These are phyloP conservation scores for Gadus macrocephalus DNA, from an alignment of 2,113 vertebrate genomes.

Conservation along the genomic window DNA sequence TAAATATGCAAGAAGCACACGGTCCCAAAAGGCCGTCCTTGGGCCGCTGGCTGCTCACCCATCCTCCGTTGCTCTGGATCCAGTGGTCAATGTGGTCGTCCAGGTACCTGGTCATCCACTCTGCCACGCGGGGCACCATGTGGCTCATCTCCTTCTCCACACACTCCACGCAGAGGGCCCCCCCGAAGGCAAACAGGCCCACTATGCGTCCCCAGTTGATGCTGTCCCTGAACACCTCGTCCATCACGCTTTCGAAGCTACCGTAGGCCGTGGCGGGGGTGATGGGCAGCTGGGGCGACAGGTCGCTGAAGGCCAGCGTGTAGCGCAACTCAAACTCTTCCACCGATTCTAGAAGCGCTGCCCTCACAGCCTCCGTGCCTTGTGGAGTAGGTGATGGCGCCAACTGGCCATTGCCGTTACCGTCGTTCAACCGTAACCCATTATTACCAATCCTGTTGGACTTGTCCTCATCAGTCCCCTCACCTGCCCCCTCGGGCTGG, in stretches of 20 bases:
- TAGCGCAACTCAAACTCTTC: conserved; percentile 92
- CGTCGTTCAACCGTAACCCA: conserved; percentile 14
- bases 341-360: conserved; percentile 80
- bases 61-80: conserved; percentile 94
- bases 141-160: conserved; percentile 89
- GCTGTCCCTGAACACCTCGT: conserved; percentile 92
- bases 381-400: background rate
- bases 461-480: conserved; percentile 53
- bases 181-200: conserved; percentile 93
- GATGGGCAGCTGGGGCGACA: conserved; percentile 89
- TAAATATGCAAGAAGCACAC: background rate
- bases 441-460: conserved; percentile 14
- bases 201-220: conserved; percentile 98
- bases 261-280: conserved; percentile 85
- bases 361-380: conserved; percentile 71
- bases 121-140: conserved; percentile 82
- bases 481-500: conserved; percentile 51
- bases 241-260: conserved; percentile 93
- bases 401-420: background rate
- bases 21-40: background rate
- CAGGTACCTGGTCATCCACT: conserved; percentile 95
- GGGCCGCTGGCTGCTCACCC: conserved; percentile 78
- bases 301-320: conserved; percentile 83
- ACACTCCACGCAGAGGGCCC: conserved; percentile 88
- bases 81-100: conserved; percentile 89